Percentiles rank a stretch among this genome's conserved stretches.
Conservation (phyloP, 2,113 vertebrate genomes). For the Salvator merianae region DNA sequence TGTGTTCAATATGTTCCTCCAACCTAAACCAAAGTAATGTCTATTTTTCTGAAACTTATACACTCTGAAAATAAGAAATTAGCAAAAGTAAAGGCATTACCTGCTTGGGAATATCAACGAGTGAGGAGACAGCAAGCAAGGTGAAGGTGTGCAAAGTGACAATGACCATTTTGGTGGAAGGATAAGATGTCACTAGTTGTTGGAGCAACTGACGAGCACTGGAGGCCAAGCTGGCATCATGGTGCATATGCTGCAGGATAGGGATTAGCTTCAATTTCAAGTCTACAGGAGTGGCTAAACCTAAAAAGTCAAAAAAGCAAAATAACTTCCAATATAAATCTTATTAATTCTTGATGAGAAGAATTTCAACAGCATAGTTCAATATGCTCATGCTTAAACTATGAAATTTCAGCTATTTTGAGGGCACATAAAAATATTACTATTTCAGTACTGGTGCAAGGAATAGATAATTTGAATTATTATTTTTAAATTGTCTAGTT, state of each 20-base stretch:
- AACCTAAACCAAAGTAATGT: not conserved
- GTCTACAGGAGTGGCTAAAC: constrained; percentile 93
- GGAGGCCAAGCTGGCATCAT: constrained; percentile 91
- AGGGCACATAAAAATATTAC: not conserved
- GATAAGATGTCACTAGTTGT: constrained; percentile 91
- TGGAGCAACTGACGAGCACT: constrained; percentile 91
- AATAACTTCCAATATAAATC: not conserved
- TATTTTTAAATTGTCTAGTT: not conserved
- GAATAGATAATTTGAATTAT: not conserved
- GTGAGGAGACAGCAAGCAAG: constrained; percentile 91
- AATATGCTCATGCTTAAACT: not conserved
- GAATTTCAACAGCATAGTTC: not conserved
- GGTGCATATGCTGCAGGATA: constrained; percentile 98
- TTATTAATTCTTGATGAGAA: not conserved
- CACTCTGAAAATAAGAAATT: not conserved
- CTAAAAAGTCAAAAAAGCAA: constrained; percentile 61
- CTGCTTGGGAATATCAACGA: constrained; percentile 97
- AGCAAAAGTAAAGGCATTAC: constrained; percentile 63
- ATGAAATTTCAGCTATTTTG: not conserved
- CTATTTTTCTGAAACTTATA: not conserved
- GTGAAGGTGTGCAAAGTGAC: constrained; percentile 97
- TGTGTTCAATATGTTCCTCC: not conserved
- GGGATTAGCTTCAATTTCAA: constrained; percentile 96
- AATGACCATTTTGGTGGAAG: constrained; percentile 94
- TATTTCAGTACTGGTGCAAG: not conserved